Conservation (phyloP, 2,113 vertebrate species). For the Sorex araneus region DNA sequence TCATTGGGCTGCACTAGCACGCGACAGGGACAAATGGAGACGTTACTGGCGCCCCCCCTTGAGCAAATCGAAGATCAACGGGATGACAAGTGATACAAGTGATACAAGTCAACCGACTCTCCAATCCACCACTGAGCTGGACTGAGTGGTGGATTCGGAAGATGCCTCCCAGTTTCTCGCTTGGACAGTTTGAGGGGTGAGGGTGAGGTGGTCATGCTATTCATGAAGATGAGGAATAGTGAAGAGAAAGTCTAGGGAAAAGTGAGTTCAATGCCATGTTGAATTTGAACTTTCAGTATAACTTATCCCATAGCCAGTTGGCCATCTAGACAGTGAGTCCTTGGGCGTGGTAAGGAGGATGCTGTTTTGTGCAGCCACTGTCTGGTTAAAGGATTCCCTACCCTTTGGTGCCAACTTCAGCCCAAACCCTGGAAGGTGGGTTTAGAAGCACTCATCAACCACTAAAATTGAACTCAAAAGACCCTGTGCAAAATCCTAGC, state of each 20-base stretch:
- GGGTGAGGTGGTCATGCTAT: not conserved
- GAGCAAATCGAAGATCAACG: too few relatives aligned
- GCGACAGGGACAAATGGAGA: too few relatives aligned
- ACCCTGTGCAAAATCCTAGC: slow-evolving; percentile 26
- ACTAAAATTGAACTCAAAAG: not conserved
- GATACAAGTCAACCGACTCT: not conserved
- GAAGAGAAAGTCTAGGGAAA: slow-evolving; percentile 6
- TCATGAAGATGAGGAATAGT: not conserved
- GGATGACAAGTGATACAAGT: too few relatives aligned
- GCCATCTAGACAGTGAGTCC: not conserved
- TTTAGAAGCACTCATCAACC: slow-evolving; percentile 25
- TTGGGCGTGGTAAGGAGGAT: slow-evolving; percentile 33
- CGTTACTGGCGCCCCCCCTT: too few relatives aligned
- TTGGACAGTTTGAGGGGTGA: not conserved
- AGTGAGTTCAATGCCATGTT: not conserved
- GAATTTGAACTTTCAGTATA: slow-evolving; percentile 29
- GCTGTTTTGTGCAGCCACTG: not conserved
- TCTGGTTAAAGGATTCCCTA: slow-evolving; percentile 39
- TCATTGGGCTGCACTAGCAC: too few relatives aligned
- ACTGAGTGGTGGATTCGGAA: slow-evolving; percentile 32
- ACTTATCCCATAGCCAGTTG: not conserved
- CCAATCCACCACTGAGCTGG: not conserved
- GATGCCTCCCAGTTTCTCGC: slow-evolving; percentile 40
- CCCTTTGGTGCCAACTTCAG: slow-evolving; percentile 23
- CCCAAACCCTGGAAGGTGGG: slow-evolving; percentile 23